Percentiles rank a stretch among this genome's conserved stretches.
These are phyloP conservation scores for Trypoxylus dichotomus DNA, from an alignment of 1,140 invertebrate genomes.

Conservation along the genomic window DNA sequence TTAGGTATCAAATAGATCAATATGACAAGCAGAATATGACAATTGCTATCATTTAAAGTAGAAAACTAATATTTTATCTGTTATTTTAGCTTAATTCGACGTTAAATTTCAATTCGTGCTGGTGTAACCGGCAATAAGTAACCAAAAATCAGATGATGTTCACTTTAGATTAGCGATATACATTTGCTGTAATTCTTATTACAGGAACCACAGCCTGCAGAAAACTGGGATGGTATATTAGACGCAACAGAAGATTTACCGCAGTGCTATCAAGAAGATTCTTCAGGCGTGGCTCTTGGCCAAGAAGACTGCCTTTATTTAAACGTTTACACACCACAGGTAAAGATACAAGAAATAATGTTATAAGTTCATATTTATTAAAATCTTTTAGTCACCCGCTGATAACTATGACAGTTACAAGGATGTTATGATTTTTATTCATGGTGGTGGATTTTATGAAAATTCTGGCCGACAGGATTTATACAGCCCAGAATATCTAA, in stretches of 20 bases:
- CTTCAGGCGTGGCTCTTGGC: slow-evolving; percentile 52
- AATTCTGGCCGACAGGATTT: slow-evolving; percentile 59
- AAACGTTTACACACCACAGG: slow-evolving; percentile 74
- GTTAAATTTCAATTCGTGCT: too few species aligned
- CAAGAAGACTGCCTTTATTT: slow-evolving; percentile 81
- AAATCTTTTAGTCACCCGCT: not conserved
- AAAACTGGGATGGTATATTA: slow-evolving; percentile 58
- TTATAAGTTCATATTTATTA: not conserved
- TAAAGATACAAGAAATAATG: slow-evolving; percentile 29
- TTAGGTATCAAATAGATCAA: too few species aligned
- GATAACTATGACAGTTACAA: slow-evolving; percentile 32
- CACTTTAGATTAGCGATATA: too few species aligned
- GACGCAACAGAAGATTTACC: slow-evolving; percentile 58
- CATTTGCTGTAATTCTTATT: not conserved
- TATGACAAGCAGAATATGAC: too few species aligned
- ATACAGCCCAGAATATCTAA: slow-evolving; percentile 64
- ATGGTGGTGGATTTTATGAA: slow-evolving; percentile 62
- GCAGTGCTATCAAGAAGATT: slow-evolving; percentile 44
- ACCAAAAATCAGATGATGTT: too few species aligned
- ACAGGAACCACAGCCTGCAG: slow-evolving; percentile 58
- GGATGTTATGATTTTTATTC: slow-evolving; percentile 67
- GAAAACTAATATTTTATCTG: too few species aligned
- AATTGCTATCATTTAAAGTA: too few species aligned
- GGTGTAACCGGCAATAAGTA: too few species aligned
- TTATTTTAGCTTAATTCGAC: too few species aligned